Conservation (phyloP, 2,113 vertebrate genomes). For the Progne subis region DNA sequence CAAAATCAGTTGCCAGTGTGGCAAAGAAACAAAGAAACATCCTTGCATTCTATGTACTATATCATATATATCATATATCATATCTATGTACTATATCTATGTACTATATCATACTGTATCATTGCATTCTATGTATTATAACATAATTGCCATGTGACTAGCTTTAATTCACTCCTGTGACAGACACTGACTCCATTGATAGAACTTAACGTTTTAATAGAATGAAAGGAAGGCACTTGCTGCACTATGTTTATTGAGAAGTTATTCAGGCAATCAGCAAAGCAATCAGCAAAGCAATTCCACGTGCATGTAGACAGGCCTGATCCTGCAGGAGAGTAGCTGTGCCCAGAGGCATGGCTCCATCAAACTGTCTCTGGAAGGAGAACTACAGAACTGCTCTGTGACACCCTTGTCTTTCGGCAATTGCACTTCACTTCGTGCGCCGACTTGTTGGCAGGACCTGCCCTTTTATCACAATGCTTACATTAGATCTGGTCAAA, state of each 20-base stretch:
- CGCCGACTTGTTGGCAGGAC: background rate
- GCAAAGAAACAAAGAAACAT: background rate
- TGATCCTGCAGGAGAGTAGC: background rate
- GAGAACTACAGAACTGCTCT: background rate
- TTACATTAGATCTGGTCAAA: background rate
- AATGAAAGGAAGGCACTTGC: background rate
- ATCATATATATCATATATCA: background rate
- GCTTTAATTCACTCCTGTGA: background rate
- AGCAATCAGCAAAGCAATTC: background rate
- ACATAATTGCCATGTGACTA: background rate
- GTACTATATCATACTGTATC: background rate
- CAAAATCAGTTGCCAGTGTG: background rate
- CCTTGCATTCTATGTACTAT: background rate
- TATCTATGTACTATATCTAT: too few species aligned
- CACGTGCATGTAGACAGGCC: background rate
- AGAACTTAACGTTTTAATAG: background rate
- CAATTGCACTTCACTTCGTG: background rate
- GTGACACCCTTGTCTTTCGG: rapidly evolving
- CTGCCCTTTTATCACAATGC: background rate
- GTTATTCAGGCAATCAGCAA: background rate
- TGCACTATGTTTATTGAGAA: background rate
- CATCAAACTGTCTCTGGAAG: background rate
- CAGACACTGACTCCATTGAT: background rate
- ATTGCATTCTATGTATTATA: background rate
- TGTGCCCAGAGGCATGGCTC: background rate